phyloP scores from a whole-genome alignment of 2,888 invertebrate genomes.

The Deroplatys truncata region DNA sequence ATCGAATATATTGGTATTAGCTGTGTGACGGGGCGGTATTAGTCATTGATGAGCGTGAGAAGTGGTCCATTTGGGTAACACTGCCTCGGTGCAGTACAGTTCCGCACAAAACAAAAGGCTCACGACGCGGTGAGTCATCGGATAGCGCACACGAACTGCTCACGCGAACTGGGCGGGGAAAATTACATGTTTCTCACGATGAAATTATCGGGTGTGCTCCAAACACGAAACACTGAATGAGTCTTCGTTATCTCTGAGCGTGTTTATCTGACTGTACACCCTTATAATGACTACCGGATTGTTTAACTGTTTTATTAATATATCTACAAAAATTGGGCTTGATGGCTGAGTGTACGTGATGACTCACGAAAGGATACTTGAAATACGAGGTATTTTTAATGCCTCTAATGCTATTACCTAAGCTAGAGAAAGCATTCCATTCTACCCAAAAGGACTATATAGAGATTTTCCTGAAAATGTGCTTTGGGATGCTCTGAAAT shows the following conservation, averaged over 20 bases:
- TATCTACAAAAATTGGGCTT: too few species aligned
- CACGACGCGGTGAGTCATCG: background rate
- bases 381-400: too few species aligned
- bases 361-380: too few species aligned
- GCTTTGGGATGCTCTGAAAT: too few species aligned
- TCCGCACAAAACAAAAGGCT: background rate
- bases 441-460: too few species aligned
- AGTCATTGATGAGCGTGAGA: slow-evolving; percentile 12
- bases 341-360: too few species aligned
- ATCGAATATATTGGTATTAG: slow-evolving; percentile 7
- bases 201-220: background rate
- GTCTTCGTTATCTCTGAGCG: background rate
- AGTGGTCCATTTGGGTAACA: background rate
- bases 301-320: background rate
- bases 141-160: background rate
- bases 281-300: background rate
- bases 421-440: too few species aligned
- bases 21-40: background rate
- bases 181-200: background rate
- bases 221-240: background rate
- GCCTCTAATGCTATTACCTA: too few species aligned
- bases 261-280: background rate
- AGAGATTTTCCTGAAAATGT: too few species aligned
- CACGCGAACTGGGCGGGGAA: background rate
- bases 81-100: background rate